phyloP scores from a whole-genome alignment of 2,888 invertebrate species.

The Deroplatys truncata region DNA sequence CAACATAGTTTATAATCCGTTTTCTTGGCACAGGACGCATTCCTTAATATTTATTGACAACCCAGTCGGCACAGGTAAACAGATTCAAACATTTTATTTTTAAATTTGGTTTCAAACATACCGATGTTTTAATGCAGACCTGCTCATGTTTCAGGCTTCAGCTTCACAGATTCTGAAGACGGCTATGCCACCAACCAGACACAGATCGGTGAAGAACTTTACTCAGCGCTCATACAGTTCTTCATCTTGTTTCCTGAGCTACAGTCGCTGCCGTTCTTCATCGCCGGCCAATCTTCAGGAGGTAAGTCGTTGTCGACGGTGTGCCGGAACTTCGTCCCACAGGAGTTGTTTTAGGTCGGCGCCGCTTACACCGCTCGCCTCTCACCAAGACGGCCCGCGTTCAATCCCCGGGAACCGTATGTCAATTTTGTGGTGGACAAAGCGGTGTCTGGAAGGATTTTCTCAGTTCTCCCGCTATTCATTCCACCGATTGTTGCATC shows the following conservation, averaged over 20 bases:
- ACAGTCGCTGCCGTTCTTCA: slow-evolving; percentile 56
- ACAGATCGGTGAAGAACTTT: slow-evolving; percentile 56
- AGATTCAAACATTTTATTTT: not conserved
- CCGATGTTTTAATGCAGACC: no score
- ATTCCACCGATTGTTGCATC: no score
- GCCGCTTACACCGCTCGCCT: no score
- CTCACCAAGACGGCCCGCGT: no score
- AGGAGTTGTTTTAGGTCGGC: no score
- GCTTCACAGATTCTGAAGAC: slow-evolving; percentile 55
- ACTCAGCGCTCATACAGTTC: slow-evolving; percentile 59
- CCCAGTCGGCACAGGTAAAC: slow-evolving; percentile 57
- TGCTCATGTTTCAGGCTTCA: slow-evolving; percentile 48
- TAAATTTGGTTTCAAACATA: not conserved
- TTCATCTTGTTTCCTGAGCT: slow-evolving; percentile 58
- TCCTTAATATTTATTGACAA: slow-evolving; percentile 63
- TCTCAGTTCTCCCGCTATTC: no score
- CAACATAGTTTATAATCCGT: slow-evolving; percentile 42
- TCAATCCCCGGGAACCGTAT: no score
- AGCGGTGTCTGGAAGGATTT: no score
- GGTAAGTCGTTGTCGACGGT: no score
- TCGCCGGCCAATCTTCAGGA: slow-evolving; percentile 64
- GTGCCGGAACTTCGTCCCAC: no score
- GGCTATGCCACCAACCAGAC: slow-evolving; percentile 61
- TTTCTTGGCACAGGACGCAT: slow-evolving; percentile 60
- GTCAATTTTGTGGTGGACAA: no score